Percentiles rank a stretch among this genome's conserved stretches.
phyloP scores from a whole-genome alignment of 2,113 vertebrate species.

The Gavia stellata region DNA sequence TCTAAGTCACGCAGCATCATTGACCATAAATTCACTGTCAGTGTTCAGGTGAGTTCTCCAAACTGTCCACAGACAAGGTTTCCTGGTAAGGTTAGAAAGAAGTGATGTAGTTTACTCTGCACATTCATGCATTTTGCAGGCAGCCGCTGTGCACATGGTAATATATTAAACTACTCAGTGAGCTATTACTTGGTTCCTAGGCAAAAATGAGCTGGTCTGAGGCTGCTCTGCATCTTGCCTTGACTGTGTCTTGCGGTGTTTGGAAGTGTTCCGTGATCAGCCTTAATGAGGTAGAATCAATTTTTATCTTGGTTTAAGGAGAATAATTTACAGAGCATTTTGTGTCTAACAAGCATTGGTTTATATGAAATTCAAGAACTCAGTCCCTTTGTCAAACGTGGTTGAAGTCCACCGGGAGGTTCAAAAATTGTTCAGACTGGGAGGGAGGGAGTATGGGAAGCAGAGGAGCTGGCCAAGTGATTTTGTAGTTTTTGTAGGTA shows the following conservation, averaged over 20 bases:
- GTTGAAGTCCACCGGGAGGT: background rate
- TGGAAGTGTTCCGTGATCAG: background rate
- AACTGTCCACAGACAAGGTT: background rate
- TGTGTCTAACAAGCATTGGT: background rate
- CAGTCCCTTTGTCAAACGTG: background rate
- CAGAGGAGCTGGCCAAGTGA: background rate
- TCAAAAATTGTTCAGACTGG: background rate
- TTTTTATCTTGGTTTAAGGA: background rate
- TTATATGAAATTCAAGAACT: background rate
- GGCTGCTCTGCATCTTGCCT: background rate
- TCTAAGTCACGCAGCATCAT: background rate
- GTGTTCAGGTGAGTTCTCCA: background rate
- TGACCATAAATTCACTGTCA: background rate
- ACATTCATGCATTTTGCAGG: background rate
- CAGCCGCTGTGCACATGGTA: background rate
- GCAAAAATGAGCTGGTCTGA: background rate
- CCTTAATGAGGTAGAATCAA: background rate
- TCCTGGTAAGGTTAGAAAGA: background rate
- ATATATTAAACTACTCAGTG: background rate
- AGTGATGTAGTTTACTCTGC: background rate
- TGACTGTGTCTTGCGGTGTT: background rate
- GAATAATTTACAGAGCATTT: background rate
- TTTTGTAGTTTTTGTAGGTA: background rate
- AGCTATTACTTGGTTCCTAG: background rate
- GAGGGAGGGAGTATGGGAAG: background rate